phyloP scores from a whole-genome alignment of 2,888 invertebrate species.

The Galeopsomyia nigrocyanea region DNA sequence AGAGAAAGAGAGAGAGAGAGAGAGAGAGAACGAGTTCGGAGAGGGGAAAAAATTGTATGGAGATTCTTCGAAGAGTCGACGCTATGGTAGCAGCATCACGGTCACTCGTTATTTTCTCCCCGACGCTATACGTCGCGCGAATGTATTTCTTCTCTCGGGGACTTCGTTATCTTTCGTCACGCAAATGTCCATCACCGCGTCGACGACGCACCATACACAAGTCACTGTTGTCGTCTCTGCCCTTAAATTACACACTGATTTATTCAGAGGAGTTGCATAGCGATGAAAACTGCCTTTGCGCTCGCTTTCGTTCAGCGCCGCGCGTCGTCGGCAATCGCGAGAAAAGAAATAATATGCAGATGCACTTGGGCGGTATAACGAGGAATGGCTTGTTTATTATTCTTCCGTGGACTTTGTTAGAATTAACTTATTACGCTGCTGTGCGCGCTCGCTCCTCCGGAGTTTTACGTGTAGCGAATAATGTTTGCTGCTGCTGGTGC shows the following conservation, averaged over 20 bases:
- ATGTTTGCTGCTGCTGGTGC: no score
- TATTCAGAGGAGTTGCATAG: no score
- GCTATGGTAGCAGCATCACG: constrained; percentile 8
- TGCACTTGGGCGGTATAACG: no score
- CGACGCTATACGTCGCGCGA: not conserved
- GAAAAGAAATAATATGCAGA: no score
- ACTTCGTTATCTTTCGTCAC: constrained; percentile 49
- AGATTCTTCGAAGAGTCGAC: constrained; percentile 37
- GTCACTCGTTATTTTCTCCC: constrained; percentile 41
- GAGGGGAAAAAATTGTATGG: constrained; percentile 39
- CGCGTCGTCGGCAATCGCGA: no score
- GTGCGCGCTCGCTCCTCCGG: no score
- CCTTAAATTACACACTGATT: constrained; percentile 14
- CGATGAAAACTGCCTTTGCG: no score
- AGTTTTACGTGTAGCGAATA: no score
- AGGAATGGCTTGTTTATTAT: no score
- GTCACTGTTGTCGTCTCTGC: not conserved
- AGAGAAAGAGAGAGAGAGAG: constrained; percentile 14
- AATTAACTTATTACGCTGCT: no score
- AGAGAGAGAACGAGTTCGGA: not conserved
- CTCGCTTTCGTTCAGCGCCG: no score
- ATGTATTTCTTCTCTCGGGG: constrained; percentile 38
- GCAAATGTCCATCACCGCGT: constrained; percentile 35
- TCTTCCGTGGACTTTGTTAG: no score
- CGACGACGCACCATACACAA: constrained; percentile 15